phyloP scores from a whole-genome alignment of 1,140 invertebrate species.

The Drosophila oshimai region DNA sequence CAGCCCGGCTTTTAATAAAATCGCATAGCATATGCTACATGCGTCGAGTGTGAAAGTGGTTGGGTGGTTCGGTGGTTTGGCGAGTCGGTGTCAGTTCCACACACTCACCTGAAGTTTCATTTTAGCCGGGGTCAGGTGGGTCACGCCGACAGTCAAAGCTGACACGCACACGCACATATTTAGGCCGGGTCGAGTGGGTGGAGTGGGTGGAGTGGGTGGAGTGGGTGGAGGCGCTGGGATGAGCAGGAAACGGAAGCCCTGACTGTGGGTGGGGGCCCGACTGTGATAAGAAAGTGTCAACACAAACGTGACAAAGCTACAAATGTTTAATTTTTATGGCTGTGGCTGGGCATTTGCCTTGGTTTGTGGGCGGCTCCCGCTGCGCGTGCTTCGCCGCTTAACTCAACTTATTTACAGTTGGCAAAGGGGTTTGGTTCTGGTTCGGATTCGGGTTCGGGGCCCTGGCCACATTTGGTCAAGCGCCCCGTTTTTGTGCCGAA shows the following conservation, averaged over 20 bases:
- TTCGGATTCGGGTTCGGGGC: slow-evolving; percentile 52
- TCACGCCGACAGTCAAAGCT: slow-evolving; percentile 59
- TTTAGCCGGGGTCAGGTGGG: slow-evolving; percentile 62
- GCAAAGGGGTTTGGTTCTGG: too few relatives aligned
- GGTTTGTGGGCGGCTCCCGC: background rate
- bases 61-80: slow-evolving; percentile 5
- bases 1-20: slow-evolving; percentile 55
- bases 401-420: slow-evolving; percentile 78
- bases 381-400: slow-evolving; percentile 54
- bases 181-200: slow-evolving; percentile 57
- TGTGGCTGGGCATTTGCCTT: slow-evolving; percentile 21
- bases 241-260: background rate
- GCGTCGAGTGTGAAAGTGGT: background rate
- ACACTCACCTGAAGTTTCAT: slow-evolving; percentile 48
- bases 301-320: slow-evolving; percentile 80
- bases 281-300: slow-evolving; percentile 81
- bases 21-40: slow-evolving; percentile 54
- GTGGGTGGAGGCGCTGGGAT: background rate
- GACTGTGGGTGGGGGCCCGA: slow-evolving; percentile 1
- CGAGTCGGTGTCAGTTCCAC: slow-evolving; percentile 6
- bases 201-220: background rate
- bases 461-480: slow-evolving; percentile 73
- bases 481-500: slow-evolving; percentile 64
- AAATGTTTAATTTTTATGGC: slow-evolving; percentile 81
- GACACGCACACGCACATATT: slow-evolving; percentile 74